Percentiles rank a stretch among this genome's conserved stretches.
Evolutionary conservation across 1,140 invertebrate species (phyloP).

Genomic region (Nixonia krombeini): DNA sequence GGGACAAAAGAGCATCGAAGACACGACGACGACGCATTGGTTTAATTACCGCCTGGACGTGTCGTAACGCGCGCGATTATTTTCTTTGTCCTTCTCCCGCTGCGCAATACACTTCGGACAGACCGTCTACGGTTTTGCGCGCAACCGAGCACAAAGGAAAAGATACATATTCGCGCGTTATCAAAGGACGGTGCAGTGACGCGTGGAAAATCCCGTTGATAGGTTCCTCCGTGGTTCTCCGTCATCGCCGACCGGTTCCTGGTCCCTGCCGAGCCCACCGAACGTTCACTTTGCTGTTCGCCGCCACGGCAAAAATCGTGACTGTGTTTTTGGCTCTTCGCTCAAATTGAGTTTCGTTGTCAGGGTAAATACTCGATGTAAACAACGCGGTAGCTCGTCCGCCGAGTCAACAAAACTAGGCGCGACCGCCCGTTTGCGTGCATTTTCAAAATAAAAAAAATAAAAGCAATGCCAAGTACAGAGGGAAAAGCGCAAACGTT

Average conservation of each 20-base stretch:
- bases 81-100: background rate
- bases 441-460: too few relatives aligned
- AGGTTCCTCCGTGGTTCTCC: background rate
- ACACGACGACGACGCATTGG: too few relatives aligned
- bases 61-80: background rate
- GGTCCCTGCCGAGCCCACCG: too few relatives aligned
- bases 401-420: too few relatives aligned
- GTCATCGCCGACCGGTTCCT: background rate
- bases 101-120: background rate
- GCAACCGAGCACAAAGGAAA: background rate
- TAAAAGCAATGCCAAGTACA: too few relatives aligned
- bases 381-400: conserved; percentile 1
- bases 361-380: conserved; percentile 1
- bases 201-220: background rate
- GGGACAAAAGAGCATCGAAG: background rate
- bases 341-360: too few relatives aligned
- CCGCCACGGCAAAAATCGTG: background rate
- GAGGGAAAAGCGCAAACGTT: too few relatives aligned
- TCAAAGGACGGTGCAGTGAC: background rate
- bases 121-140: background rate
- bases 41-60: too few relatives aligned
- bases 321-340: background rate
- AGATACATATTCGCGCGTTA: background rate
- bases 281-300: too few relatives aligned
- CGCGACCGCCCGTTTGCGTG: too few relatives aligned